phyloP scores from a whole-genome alignment of 2,888 invertebrate species.

The Argyra leucocephala region DNA sequence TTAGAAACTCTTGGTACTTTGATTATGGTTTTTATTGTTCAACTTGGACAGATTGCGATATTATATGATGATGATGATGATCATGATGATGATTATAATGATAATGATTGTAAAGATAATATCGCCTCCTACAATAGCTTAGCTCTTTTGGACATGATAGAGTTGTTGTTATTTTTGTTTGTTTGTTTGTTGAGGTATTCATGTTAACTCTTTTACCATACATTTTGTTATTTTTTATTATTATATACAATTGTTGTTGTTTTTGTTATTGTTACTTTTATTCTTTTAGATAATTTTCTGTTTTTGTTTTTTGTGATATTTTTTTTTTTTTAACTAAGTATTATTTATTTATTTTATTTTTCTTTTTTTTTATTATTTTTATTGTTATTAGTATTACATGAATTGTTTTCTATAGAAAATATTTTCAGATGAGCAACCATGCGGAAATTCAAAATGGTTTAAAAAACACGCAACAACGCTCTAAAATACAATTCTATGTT shows the following conservation, averaged over 20 bases:
- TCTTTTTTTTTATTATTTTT: background rate
- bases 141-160: background rate
- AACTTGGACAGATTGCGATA: background rate
- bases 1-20: background rate
- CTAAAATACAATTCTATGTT: background rate
- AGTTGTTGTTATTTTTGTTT: background rate
- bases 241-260: background rate
- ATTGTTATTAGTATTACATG: slow-evolving; percentile 4
- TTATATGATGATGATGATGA: background rate
- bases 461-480: background rate
- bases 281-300: background rate
- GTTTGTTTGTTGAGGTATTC: background rate
- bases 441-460: slow-evolving; percentile 34
- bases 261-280: background rate
- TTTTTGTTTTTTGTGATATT: background rate
- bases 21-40: slow-evolving; percentile 6
- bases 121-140: background rate
- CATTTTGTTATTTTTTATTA: background rate
- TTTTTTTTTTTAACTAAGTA: background rate
- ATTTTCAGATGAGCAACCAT: slow-evolving; percentile 45
- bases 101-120: background rate
- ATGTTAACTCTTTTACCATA: background rate
- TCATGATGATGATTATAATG: background rate
- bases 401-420: slow-evolving; percentile 25
- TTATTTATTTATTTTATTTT: slow-evolving; percentile 2